Conservation (phyloP, 1,140 invertebrate species). For the Yoshiicerus persimilis region DNA sequence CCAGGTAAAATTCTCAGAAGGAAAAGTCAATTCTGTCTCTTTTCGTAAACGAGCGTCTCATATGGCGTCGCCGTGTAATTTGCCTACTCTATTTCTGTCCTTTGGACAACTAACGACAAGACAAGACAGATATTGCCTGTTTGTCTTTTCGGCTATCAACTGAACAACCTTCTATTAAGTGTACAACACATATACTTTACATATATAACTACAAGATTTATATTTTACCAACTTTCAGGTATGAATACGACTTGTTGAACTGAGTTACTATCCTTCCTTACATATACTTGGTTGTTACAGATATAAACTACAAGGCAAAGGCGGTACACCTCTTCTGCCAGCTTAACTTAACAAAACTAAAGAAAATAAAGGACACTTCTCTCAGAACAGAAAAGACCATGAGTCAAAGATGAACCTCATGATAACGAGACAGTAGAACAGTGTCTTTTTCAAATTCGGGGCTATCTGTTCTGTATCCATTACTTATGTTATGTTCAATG, state of each 20-base stretch:
- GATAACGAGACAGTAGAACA: neutral
- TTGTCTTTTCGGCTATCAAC: neutral
- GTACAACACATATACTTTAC: neutral
- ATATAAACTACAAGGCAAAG: neutral
- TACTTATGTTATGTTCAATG: neutral
- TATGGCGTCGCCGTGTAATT: slow-evolving; percentile 7
- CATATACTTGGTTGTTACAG: neutral
- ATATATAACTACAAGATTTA: neutral
- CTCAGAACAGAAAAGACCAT: neutral
- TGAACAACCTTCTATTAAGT: neutral
- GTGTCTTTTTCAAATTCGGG: neutral
- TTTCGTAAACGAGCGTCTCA: neutral
- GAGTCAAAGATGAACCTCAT: neutral
- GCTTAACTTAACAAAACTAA: neutral
- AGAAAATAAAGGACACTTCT: slow-evolving; percentile 16
- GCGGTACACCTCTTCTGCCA: neutral
- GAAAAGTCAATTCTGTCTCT: neutral
- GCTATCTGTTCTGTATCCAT: neutral
- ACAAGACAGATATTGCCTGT: slow-evolving; percentile 16
- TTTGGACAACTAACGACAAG: neutral
- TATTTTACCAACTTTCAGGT: neutral
- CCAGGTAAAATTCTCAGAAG: slow-evolving; percentile 6
- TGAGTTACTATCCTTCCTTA: neutral
- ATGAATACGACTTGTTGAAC: neutral
- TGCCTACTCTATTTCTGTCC: slow-evolving; percentile 21